These are phyloP conservation scores for Turdus rufiventris DNA, from an alignment of 2,113 vertebrate species.

Conservation along the genomic window DNA sequence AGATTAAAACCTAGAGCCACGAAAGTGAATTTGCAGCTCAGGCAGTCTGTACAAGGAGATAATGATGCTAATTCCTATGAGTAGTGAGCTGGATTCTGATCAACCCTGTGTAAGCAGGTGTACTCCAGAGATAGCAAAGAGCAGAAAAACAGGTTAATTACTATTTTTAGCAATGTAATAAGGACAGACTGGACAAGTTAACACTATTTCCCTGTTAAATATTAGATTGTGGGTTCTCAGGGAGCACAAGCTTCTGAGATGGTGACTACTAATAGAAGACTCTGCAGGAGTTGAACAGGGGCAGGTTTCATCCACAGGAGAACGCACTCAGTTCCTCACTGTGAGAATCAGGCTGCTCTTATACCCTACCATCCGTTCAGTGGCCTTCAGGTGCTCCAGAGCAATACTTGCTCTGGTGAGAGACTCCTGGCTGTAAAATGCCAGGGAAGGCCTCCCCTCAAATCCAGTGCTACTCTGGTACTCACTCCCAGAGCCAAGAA, in stretches of 20 bases:
- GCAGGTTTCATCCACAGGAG: neutral
- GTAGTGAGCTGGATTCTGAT: constrained; percentile 38
- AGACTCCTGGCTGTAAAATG: neutral
- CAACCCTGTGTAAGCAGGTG: constrained; percentile 21
- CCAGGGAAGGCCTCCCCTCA: neutral
- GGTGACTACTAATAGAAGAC: neutral
- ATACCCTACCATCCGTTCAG: neutral
- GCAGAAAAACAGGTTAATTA: neutral
- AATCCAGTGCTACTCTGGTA: neutral
- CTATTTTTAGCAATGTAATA: neutral
- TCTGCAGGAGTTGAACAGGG: neutral
- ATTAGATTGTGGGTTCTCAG: neutral
- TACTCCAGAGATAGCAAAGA: neutral
- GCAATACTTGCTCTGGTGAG: neutral
- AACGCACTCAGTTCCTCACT: neutral
- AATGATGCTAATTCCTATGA: constrained; percentile 38
- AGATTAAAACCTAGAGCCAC: neutral
- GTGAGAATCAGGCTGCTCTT: neutral
- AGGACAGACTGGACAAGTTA: neutral
- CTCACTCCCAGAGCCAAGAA: neutral
- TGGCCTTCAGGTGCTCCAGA: neutral
- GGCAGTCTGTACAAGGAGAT: constrained; percentile 28
- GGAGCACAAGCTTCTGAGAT: neutral
- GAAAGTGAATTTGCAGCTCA: neutral
- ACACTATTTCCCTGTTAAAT: neutral